phyloP scores from a whole-genome alignment of 2,888 invertebrate species.

The Cabera pusaria region DNA sequence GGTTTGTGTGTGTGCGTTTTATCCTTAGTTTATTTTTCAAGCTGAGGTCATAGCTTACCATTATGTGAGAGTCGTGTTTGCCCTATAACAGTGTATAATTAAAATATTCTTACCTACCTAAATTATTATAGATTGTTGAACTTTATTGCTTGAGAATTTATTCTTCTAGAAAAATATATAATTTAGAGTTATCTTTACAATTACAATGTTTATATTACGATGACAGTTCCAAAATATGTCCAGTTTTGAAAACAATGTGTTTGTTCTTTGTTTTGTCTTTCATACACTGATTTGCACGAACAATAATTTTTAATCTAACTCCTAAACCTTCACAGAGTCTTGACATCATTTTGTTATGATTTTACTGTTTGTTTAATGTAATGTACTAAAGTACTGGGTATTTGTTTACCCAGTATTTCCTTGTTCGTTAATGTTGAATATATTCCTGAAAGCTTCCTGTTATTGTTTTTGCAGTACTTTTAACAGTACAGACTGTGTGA shows the following conservation, averaged over 20 bases:
- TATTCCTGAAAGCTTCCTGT: constrained; percentile 31
- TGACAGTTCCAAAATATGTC: constrained; percentile 10
- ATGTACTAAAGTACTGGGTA: constrained; percentile 18
- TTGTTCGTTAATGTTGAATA: constrained; percentile 14
- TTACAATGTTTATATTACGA: too few species aligned
- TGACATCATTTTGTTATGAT: constrained; percentile 18
- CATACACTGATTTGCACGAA: constrained; percentile 30
- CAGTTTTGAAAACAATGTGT: constrained; percentile 22
- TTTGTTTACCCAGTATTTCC: not conserved
- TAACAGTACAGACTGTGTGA: constrained; percentile 80
- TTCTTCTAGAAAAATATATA: too few species aligned
- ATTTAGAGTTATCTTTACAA: too few species aligned
- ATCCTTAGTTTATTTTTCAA: too few species aligned
- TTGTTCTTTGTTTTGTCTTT: constrained; percentile 27
- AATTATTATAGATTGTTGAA: too few species aligned
- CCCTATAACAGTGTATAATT: too few species aligned
- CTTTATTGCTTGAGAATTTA: too few species aligned
- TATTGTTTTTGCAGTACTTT: constrained; percentile 81
- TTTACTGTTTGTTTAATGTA: constrained; percentile 21
- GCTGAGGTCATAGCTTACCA: too few species aligned
- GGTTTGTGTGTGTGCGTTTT: too few species aligned
- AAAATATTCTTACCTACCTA: too few species aligned
- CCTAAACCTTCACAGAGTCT: constrained; percentile 10
- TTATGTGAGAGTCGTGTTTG: too few species aligned
- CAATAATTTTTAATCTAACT: constrained; percentile 21